Evolutionary conservation across 2,113 vertebrate species (phyloP).

Genomic region (Natator depressus): DNA sequence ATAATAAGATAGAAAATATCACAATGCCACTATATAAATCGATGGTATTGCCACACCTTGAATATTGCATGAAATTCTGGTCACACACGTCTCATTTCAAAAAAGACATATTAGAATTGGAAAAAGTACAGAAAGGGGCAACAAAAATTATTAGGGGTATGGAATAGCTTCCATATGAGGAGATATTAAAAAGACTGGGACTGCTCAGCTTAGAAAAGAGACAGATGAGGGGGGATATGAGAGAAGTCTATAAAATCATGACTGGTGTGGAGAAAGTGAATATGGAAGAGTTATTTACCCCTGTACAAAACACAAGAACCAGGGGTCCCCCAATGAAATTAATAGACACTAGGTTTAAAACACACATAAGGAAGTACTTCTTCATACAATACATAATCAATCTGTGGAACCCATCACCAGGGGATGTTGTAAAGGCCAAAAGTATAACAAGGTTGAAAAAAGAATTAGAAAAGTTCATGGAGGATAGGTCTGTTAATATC

Average conservation of each 20-base stretch:
- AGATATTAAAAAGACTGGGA: background rate
- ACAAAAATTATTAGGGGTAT: background rate
- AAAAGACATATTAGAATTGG: background rate
- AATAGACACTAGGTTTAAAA: background rate
- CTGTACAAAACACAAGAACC: background rate
- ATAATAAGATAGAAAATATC: background rate
- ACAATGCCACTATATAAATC: background rate
- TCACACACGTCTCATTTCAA: background rate
- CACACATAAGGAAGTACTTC: background rate
- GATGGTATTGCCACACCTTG: background rate
- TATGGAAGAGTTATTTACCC: background rate
- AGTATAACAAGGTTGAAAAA: background rate
- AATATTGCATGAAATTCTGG: background rate
- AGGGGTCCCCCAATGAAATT: background rate
- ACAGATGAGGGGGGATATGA: background rate
- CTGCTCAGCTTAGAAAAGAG: background rate
- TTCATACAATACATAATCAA: background rate
- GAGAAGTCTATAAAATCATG: background rate
- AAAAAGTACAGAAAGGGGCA: background rate
- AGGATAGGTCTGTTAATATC: background rate
- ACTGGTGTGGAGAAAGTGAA: background rate
- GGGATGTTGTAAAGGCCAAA: background rate
- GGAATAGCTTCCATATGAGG: background rate
- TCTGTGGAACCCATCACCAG: background rate
- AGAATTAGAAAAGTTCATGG: background rate